Evolutionary conservation across 1,140 invertebrate genomes (phyloP), one percentile per base, ranked within the genome.

Genomic region (Ericerus pela): DNA sequence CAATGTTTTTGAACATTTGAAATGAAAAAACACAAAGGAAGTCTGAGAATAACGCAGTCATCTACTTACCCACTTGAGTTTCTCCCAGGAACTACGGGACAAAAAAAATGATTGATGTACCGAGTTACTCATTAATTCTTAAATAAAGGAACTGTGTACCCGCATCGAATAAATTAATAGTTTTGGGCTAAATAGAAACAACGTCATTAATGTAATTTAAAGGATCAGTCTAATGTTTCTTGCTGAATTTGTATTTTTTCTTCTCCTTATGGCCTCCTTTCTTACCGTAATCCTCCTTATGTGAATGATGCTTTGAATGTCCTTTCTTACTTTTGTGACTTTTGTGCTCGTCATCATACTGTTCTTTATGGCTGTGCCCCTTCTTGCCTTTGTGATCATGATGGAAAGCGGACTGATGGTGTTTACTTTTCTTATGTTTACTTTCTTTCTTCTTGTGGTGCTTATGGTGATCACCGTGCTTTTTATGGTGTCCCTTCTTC

Each of bases 301-400:
- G 75, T 10, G 75, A 70, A 60, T 79, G 75, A 57, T 82, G 78
- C n/a, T 80, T 75, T 12, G 81, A 78, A 62, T 82, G 75, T 0
- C 82, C 81, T 6, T 79, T 71, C 56, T 81, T 76, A 16, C 79
- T 79, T 52, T 86, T 78, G 67, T 82, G 75, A 0, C 81, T 82
- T 60, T 84, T 80, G 63, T 86, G 82, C 59, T 84, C 79, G 33
- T 83, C 76, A 60, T 86, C 81, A 57, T 82, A 70, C 62, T 86
- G 81, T 5, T 84, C 84, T 68, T 84, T 84, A 59, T 82, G 76
- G 60, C 77, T 74, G 61, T 82, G 76, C 0, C 80, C 81, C 61
- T 85, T 84, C 65, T 85, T 84, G 14, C 80, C 81, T 54, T 80
- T 75, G 60, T 82, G 76, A 62, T 83, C 77, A 54, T 82, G 76